phyloP scores from a whole-genome alignment of 1,140 invertebrate genomes.

The Meloidogyne hapla region DNA sequence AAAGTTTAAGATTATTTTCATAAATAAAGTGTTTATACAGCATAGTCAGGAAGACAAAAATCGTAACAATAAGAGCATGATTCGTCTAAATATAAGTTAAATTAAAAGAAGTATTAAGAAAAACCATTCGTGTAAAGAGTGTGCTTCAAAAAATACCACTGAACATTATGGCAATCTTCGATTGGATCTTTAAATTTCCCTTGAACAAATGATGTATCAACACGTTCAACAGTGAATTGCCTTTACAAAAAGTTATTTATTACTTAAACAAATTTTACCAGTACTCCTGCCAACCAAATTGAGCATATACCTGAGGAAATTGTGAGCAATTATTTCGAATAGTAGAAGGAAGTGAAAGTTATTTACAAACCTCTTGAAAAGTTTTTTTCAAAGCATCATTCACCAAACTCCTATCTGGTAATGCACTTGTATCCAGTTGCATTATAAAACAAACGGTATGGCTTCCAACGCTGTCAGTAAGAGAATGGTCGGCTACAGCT shows the following conservation, averaged over 20 bases:
- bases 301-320: constrained; percentile 32
- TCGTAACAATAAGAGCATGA: constrained; percentile 60
- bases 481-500: constrained; percentile 59
- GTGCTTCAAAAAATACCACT: constrained; percentile 61
- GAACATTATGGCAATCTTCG: constrained; percentile 52
- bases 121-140: constrained; percentile 59
- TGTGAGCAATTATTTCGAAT: too few relatives aligned
- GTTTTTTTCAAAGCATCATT: constrained; percentile 47
- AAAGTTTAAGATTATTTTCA: not conserved
- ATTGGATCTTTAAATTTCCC: constrained; percentile 53
- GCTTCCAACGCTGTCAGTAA: constrained; percentile 53
- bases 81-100: constrained; percentile 43
- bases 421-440: constrained; percentile 52
- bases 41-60: constrained; percentile 62
- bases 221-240: constrained; percentile 53
- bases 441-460: constrained; percentile 61
- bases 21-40: constrained; percentile 23
- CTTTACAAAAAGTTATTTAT: not conserved
- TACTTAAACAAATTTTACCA: constrained; percentile 30
- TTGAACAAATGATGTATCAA: constrained; percentile 43
- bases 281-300: constrained; percentile 63
- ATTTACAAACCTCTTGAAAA: constrained; percentile 41
- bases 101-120: not conserved
- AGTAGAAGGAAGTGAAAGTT: too few relatives aligned
- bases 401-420: constrained; percentile 45